Evolutionary conservation across 1,140 invertebrate genomes (phyloP), one percentile per base, ranked within the genome.

Genomic region (Lucilia sericata): DNA sequence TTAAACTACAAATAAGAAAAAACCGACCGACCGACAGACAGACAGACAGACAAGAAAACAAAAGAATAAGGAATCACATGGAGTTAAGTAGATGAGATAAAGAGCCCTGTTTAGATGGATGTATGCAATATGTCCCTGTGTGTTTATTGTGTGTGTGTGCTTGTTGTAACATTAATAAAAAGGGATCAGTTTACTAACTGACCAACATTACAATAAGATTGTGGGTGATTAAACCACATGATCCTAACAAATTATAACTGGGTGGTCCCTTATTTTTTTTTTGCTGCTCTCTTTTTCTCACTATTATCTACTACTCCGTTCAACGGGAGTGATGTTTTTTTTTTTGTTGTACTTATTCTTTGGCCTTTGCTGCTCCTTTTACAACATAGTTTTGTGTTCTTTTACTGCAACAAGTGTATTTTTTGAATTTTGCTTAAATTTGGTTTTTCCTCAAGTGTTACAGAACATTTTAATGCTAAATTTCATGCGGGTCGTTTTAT

Each of bases 131-230:
- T 8, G 42, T 42, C 10, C 7, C 42, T 42, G 42, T 55, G 51
- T 55, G 13, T 17, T 2, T 30, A 30, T 30, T 30, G 51, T 70
- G 2, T 70, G 1, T 17, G 7, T 60, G 17, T 60, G 14, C 14
- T 60, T 60, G 65, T 60, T 60, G 65, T 70, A 80, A 17, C 76
- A 80, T 42, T 42, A 80, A 76, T 80, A 80, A 80, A 42, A 80
- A 80, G 42, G 76, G 76, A 80, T 80, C 76, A 80, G n/a, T 80
- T 80, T 25, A 80, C 76, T 80, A 80, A 80, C 76, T 80, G 76
- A 80, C 76, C 76, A 80, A 49, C 76, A 80, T 21, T 51, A 80
- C 42, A 80, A 51, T 80, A 80, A 49, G 76, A 80, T 80, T 80
- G 76, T 80, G 76, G 76, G 76, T 80, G 42, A 80, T 80, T 80